Conservation (phyloP, 2,888 invertebrate genomes). For the Elmis aenea region DNA sequence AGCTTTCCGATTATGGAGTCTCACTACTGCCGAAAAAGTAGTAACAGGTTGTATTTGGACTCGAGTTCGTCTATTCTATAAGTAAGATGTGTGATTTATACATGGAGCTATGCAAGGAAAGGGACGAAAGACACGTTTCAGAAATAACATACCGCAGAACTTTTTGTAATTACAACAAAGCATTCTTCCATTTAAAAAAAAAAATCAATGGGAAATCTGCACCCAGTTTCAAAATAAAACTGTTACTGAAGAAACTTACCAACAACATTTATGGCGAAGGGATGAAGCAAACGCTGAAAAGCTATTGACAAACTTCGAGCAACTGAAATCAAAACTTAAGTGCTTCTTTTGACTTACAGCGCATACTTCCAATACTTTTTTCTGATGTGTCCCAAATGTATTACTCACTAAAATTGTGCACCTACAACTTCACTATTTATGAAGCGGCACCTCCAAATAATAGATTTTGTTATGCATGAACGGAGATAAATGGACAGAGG, state of each 20-base stretch:
- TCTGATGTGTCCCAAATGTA: constrained; percentile 31
- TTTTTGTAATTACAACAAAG: constrained; percentile 16
- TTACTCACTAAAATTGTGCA: constrained; percentile 29
- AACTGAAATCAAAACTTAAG: constrained; percentile 22
- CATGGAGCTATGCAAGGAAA: constrained; percentile 13
- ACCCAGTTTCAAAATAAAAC: too few relatives aligned
- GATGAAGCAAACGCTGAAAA: constrained; percentile 23
- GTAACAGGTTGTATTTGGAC: constrained; percentile 20
- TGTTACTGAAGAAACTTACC: constrained; percentile 14
- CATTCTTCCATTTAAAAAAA: constrained; percentile 16
- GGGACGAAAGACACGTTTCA: constrained; percentile 9
- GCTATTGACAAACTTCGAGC: constrained; percentile 20
- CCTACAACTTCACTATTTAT: constrained; percentile 32
- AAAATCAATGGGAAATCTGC: constrained; percentile 28
- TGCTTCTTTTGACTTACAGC: constrained; percentile 32
- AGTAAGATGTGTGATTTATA: constrained; percentile 25
- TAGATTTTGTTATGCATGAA: constrained; percentile 28
- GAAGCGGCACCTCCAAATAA: constrained; percentile 28
- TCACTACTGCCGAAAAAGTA: constrained; percentile 2
- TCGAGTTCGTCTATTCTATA: constrained; percentile 15
- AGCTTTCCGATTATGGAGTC: neutral
- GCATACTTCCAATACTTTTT: constrained; percentile 31
- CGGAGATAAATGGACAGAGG: constrained; percentile 29
- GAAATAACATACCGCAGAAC: constrained; percentile 20
- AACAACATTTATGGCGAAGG: constrained; percentile 22